These are phyloP conservation scores for Eupleurogrammus muticus DNA, from an alignment of 2,797 vertebrate genomes.

Conservation along the genomic window DNA sequence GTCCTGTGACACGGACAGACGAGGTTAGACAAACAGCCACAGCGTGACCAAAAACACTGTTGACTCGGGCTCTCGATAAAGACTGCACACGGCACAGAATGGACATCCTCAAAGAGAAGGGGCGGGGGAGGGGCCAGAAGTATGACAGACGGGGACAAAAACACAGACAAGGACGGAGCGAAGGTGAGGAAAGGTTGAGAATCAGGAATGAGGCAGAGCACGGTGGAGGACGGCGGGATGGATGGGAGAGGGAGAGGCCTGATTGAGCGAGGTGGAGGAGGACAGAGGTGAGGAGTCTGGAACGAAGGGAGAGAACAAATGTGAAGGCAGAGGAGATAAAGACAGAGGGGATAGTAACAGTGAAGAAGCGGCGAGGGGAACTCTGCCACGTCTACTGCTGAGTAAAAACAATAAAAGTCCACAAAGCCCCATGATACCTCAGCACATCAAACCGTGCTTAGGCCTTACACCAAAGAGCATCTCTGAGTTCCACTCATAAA, in stretches of 20 bases:
- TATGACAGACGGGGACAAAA: constrained; percentile 5
- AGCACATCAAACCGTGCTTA: constrained; percentile 46
- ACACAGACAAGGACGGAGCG: constrained; percentile 14
- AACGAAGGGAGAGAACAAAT: neutral
- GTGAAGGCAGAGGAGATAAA: constrained; percentile 6
- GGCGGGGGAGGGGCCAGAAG: neutral
- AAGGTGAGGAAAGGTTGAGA: constrained; percentile 34
- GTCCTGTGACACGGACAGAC: constrained; percentile 68
- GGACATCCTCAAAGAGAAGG: constrained; percentile 6
- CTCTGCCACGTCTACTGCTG: constrained; percentile 10
- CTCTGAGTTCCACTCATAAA: constrained; percentile 57
- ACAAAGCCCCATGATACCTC: constrained; percentile 44
- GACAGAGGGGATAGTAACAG: neutral
- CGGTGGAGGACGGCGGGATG: constrained; percentile 12
- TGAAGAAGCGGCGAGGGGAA: constrained; percentile 2
- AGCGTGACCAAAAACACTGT: constrained; percentile 45
- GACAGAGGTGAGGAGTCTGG: constrained; percentile 12
- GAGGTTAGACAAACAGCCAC: constrained; percentile 69
- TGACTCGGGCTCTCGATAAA: constrained; percentile 37
- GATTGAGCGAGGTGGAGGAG: constrained; percentile 26
- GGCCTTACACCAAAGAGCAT: constrained; percentile 54
- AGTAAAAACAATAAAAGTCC: constrained; percentile 51
- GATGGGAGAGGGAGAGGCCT: constrained; percentile 26
- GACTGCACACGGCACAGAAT: constrained; percentile 13
- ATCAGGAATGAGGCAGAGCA: constrained; percentile 15